phyloP scores from a whole-genome alignment of 2,888 invertebrate species.

The Griposia aprilina region DNA sequence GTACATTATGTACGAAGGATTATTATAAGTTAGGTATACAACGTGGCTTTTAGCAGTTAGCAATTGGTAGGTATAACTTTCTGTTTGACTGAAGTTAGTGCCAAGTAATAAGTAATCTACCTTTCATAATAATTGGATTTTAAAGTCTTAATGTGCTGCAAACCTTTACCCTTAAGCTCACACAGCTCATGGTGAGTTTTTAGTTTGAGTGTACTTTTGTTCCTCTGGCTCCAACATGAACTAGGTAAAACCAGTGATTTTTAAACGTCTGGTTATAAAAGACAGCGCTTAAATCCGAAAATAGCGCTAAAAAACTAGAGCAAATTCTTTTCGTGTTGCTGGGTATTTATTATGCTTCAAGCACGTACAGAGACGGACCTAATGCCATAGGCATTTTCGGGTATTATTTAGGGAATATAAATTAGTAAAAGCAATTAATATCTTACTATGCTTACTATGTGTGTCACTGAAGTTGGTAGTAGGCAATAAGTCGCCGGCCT shows the following conservation, averaged over 20 bases:
- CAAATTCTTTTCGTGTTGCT: neutral
- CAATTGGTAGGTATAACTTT: neutral
- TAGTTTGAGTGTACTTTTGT: constrained; percentile 8
- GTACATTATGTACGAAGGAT: neutral
- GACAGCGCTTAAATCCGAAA: neutral
- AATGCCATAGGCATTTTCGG: neutral
- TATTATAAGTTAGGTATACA: neutral
- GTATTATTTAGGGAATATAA: neutral
- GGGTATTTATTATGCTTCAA: neutral
- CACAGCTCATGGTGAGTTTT: neutral
- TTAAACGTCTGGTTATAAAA: neutral
- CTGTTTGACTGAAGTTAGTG: constrained; percentile 8
- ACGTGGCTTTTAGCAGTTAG: neutral
- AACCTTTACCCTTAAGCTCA: constrained; percentile 8
- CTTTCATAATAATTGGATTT: constrained; percentile 13
- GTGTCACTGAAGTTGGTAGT: constrained; percentile 87
- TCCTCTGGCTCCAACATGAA: neutral
- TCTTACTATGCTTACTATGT: constrained; percentile 81
- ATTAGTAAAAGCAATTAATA: neutral
- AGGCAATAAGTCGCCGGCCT: constrained; percentile 93
- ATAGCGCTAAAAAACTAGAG: neutral
- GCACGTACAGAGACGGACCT: too few species aligned
- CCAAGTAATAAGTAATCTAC: constrained; percentile 3
- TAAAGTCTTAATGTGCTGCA: constrained; percentile 19
- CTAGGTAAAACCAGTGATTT: neutral